Evolutionary conservation across 2,113 vertebrate genomes (phyloP).

Genomic region (Gadus chalcogrammus): DNA sequence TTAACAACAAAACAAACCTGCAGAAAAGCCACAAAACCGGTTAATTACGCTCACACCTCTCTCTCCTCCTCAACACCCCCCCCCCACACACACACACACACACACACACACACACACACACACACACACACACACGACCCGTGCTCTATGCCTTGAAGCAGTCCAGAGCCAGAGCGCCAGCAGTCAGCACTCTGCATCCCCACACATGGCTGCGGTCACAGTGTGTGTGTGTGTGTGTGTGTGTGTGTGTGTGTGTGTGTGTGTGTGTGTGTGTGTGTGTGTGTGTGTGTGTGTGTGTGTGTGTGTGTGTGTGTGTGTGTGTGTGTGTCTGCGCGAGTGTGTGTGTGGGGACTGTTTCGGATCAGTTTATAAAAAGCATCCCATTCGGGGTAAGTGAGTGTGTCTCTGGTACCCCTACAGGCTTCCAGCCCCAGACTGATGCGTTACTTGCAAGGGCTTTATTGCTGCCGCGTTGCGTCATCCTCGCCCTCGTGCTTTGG

Average conservation of each 20-base stretch:
- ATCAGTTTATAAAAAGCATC: constrained; percentile 14
- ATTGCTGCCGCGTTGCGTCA: no score
- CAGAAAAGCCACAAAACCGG: no score
- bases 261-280: background rate
- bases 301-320: background rate
- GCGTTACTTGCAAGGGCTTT: constrained; percentile 1
- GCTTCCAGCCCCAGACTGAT: constrained; percentile 22
- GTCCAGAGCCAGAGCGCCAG: constrained; percentile 39
- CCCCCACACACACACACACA: no score
- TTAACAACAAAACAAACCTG: no score
- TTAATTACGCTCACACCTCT: background rate
- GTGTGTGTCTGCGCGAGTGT: background rate
- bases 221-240: background rate
- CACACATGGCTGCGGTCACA: constrained; percentile 17
- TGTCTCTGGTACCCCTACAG: constrained; percentile 12
- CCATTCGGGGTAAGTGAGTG: constrained; percentile 10
- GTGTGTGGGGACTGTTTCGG: constrained; percentile 4
- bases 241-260: no score
- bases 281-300: background rate
- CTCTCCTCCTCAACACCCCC: background rate
- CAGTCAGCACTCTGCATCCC: constrained; percentile 17
- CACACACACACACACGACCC: no score
- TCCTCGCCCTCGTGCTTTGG: no score
- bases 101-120: no score
- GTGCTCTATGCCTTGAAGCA: constrained; percentile 32